These are phyloP conservation scores for Nibea coibor DNA, from an alignment of 2,113 vertebrate genomes.

Conservation along the genomic window DNA sequence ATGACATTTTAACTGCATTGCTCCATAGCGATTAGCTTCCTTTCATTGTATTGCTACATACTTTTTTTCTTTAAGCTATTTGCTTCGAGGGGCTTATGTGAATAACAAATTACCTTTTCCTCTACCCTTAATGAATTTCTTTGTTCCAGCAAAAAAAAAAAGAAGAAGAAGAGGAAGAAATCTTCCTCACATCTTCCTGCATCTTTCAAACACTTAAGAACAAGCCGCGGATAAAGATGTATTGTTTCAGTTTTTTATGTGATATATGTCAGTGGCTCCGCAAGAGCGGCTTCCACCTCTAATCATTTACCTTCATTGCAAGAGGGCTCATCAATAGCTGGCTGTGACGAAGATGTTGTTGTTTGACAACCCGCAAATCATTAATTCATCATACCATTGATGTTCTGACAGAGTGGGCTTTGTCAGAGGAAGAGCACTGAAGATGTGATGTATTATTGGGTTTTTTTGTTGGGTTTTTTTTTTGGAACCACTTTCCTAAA, in stretches of 20 bases:
- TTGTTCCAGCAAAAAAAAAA: neutral
- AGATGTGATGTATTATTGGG: constrained; percentile 31
- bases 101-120: constrained; percentile 43
- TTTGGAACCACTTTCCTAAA: constrained; percentile 29
- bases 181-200: neutral
- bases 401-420: constrained; percentile 53
- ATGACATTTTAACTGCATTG: constrained; percentile 29
- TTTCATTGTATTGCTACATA: constrained; percentile 10
- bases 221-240: constrained; percentile 10
- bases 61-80: constrained; percentile 15
- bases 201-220: constrained; percentile 31
- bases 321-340: constrained; percentile 62
- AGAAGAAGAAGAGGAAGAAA: neutral
- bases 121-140: neutral
- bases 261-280: constrained; percentile 36
- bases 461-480: neutral
- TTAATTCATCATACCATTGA: constrained; percentile 63
- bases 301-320: constrained; percentile 50
- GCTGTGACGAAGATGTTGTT: constrained; percentile 43
- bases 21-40: constrained; percentile 11
- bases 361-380: constrained; percentile 60
- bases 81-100: constrained; percentile 11
- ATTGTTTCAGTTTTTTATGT: constrained; percentile 1
- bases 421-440: constrained; percentile 27
- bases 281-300: constrained; percentile 17